Base-by-base conservation (phyloP, 37 sponge, comb jelly and placozoan genomes). In the Eunapius fragilis region DNA sequence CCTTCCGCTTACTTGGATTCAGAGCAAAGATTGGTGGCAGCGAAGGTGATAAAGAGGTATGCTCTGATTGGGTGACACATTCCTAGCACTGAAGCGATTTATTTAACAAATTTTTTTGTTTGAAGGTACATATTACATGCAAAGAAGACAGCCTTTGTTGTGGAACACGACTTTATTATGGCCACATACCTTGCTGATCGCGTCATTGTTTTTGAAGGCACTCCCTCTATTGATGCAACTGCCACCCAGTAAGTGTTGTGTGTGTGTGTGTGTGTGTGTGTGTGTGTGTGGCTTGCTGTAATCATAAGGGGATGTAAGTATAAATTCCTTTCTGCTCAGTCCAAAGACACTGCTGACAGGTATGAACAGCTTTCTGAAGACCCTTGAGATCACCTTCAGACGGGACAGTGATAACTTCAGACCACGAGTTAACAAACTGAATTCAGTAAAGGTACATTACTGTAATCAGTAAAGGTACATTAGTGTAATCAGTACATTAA, bases 131-230 rank as follows among this genome's bases (percentile, higher is more conserved):
- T 99, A 67, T 81, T 99, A 0, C 99, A 99, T 88, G 99, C 99
- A 72, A 99, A 99, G 94, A 99, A 99, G 91, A 99, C 99, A 41
- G 99, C 99, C 24, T 99, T 99, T 88, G 94, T 99, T 19, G 99
- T 99, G 49, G 99, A 99, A 82, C 99, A 99, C 80, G 99, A 99
- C 82, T 99, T 99, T 86, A 99, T 99, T 74, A 99, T 99, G 99
- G 99, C 98, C 12, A 99, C 99, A 7, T 99, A 99, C 70, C 88
- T 99, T 7, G 96, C 99, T 31, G 99, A 99, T 74, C 84, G 98
- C 37, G 99, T 99, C 23, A 86, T 99, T 31, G 99, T 99, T 23
- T 97, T 99, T 80, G 99, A 97, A 34, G 99, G 99, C 34, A 85
- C 50, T n/a, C 99, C 99, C 26, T 97, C 98, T 25, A 67, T 97